Percentiles rank a stretch among this genome's conserved stretches.
These are phyloP conservation scores for Heterohyrax brucei DNA, from an alignment of 2,797 vertebrate species.

Conservation along the genomic window DNA sequence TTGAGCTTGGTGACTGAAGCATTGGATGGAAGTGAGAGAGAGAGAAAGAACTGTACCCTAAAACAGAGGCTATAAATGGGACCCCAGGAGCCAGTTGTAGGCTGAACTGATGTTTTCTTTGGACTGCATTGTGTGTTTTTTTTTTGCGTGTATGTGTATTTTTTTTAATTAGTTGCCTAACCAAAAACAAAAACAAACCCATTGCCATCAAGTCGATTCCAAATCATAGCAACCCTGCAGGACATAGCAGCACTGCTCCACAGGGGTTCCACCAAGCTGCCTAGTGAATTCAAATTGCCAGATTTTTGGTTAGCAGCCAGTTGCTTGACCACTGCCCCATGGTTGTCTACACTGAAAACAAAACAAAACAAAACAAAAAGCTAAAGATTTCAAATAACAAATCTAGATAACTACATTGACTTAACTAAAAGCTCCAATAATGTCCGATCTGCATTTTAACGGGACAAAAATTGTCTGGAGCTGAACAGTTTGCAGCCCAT, in stretches of 20 bases:
- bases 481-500: background rate
- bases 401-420: background rate
- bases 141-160: too few species aligned
- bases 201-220: too few species aligned
- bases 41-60: background rate
- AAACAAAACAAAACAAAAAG: background rate
- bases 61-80: too few species aligned
- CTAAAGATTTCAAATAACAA: constrained; percentile 11
- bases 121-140: background rate
- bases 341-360: background rate
- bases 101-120: background rate
- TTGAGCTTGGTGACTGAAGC: background rate
- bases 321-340: too few species aligned
- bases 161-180: background rate
- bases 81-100: background rate
- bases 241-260: too few species aligned
- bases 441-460: background rate
- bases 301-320: too few species aligned
- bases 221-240: too few species aligned
- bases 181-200: too few species aligned
- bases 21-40: background rate
- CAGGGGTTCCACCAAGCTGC: too few species aligned
- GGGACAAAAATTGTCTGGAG: background rate
- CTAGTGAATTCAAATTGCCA: too few species aligned
- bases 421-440: background rate